A percentile compares a stretch with the other conserved stretches of the same genome.
phyloP scores from a whole-genome alignment of 2,113 vertebrate species.

The Silurus asotus region DNA sequence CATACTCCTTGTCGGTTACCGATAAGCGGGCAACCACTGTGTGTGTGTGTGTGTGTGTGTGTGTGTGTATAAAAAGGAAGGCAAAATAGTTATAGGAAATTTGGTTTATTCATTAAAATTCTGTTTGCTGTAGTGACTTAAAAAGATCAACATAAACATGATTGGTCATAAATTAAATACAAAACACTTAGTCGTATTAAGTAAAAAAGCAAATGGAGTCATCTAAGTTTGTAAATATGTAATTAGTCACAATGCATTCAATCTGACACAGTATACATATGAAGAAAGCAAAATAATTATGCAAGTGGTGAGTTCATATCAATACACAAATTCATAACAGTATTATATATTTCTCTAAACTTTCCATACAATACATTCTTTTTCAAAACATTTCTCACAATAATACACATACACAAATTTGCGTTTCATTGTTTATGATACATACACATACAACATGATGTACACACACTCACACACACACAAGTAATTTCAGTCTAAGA shows the following conservation, averaged over 20 bases:
- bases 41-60: too few relatives aligned
- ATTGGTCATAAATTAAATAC: not conserved
- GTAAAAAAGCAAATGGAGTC: not conserved
- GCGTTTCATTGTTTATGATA: not conserved
- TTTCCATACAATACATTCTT: not conserved
- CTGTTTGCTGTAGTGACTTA: not conserved
- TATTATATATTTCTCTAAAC: not conserved
- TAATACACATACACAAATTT: slow-evolving; percentile 22
- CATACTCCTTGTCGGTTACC: too few relatives aligned
- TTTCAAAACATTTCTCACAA: not conserved
- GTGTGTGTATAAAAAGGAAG: not conserved
- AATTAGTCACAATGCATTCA: not conserved
- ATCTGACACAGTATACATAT: not conserved
- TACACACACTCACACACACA: not conserved
- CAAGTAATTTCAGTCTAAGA: not conserved
- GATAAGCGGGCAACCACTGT: too few relatives aligned
- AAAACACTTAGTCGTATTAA: not conserved
- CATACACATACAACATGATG: not conserved
- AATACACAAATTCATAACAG: not conserved
- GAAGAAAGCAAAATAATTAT: not conserved
- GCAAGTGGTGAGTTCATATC: not conserved
- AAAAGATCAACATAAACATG: not conserved
- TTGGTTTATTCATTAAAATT: not conserved
- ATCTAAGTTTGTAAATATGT: not conserved
- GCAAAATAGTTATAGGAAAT: not conserved